Percentiles rank a stretch among this genome's conserved stretches.
phyloP scores from a whole-genome alignment of 2,113 vertebrate genomes.

The Chamaea fasciata region DNA sequence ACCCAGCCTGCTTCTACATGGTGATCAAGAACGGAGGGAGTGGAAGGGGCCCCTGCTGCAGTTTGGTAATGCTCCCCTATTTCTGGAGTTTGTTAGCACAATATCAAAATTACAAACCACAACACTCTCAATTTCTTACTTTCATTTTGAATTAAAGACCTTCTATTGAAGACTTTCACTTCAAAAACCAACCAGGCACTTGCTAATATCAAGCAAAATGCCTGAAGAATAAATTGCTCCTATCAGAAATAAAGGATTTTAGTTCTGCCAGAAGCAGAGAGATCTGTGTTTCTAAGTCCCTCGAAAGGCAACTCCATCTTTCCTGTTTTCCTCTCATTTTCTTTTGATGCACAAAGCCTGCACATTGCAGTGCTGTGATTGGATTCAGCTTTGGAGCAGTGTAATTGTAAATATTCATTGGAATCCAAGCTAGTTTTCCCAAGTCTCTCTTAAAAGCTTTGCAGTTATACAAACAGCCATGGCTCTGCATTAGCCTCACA shows the following conservation, averaged over 20 bases:
- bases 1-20: not conserved
- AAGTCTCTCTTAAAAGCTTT: slow-evolving; percentile 64
- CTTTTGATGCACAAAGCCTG: slow-evolving; percentile 72
- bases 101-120: slow-evolving; percentile 34
- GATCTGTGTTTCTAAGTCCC: slow-evolving; percentile 68
- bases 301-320: slow-evolving; percentile 75
- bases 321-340: slow-evolving; percentile 69
- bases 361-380: slow-evolving; percentile 67
- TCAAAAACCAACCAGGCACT: slow-evolving; percentile 63
- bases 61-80: slow-evolving; percentile 3
- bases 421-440: slow-evolving; percentile 69
- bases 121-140: slow-evolving; percentile 29
- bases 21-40: not conserved
- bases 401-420: slow-evolving; percentile 78
- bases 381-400: slow-evolving; percentile 64
- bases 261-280: slow-evolving; percentile 70
- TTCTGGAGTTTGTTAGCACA: slow-evolving; percentile 18
- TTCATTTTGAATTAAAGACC: slow-evolving; percentile 61
- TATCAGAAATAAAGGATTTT: slow-evolving; percentile 75
- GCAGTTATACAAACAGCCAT: slow-evolving; percentile 71
- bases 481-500: slow-evolving; percentile 38
- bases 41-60: not conserved
- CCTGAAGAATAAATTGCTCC: slow-evolving; percentile 71
- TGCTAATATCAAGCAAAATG: slow-evolving; percentile 66
- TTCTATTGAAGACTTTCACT: slow-evolving; percentile 55